Conservation (phyloP, 2,113 vertebrate species). For the rabbit (Oryctolagus cuniculus) region mOryCun1.1 NC_091439.1:109505001-109505500, state of each 20-base stretch:
- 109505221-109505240: too few species aligned
- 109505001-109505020: too few species aligned
- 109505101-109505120: not conserved
- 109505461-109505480: not conserved
- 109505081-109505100: not conserved
- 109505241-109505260: too few species aligned
- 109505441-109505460: slow-evolving; percentile 34
- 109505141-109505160: too few species aligned
- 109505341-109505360: not conserved
- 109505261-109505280: not conserved
- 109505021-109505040: not conserved
- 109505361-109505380: not conserved
- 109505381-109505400: rapidly evolving
- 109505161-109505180: too few species aligned
- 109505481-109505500: too few species aligned
- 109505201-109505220: too few species aligned
- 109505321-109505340: not conserved
- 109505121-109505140: not conserved
- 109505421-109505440: slow-evolving; percentile 35
- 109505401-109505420: slow-evolving; percentile 13
- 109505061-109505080: not conserved
- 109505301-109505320: not conserved
- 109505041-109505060: not conserved
- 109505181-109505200: too few species aligned
- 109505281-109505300: not conserved